Evolutionary conservation across 2,113 vertebrate species (phyloP), one percentile per base, ranked within the genome.

Genomic region (Papio anubis): DNA sequence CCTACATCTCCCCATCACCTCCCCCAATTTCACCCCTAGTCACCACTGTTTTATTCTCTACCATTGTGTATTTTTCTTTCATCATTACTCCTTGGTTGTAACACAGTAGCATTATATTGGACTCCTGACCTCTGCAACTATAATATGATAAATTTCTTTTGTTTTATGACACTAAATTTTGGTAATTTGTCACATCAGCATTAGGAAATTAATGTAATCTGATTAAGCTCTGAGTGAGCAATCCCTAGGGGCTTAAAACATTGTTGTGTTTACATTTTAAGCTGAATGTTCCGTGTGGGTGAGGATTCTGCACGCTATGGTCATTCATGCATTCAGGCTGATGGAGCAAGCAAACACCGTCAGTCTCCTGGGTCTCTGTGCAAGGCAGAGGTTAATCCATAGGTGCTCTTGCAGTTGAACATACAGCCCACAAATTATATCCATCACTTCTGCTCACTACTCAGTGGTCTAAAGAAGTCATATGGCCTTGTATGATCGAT

Each of bases 211-310:
- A 16, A 52, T 52, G 50, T 52, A 52, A 52, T 5, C 14, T 52
- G 14, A 16, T 52, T n/a, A 23, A 32, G 30, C 3, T 20, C 16
- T 14, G 1, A 27, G 5, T n/a, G 2, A 8, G 2, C 43, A 66
- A 40, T 38, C 17, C 25, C 21, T 16, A 82, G 1, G 4, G 14
- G 48, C 20, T 48, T 40, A 57, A 82, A 43, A 13, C 16, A 38
- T 40, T 30, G 27, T 30, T 35, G 27, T 40, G 23, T 30, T 50
- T 57, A 16, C 52, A 61, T 92, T 20, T 0, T 6, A 14, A 14
- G 50, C 50, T 16, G 50, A 52, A 52, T 10, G 8, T 2, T 2
- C 48, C 52, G 1, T 40, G 23, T 81, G 6, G 20, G 2, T 61
- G 40, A 38, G 40, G 89, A 2, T 8, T 45, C 68, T 70, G 3